Base-by-base conservation (phyloP, 2,797 vertebrate genomes). In the Falco concolor region DNA sequence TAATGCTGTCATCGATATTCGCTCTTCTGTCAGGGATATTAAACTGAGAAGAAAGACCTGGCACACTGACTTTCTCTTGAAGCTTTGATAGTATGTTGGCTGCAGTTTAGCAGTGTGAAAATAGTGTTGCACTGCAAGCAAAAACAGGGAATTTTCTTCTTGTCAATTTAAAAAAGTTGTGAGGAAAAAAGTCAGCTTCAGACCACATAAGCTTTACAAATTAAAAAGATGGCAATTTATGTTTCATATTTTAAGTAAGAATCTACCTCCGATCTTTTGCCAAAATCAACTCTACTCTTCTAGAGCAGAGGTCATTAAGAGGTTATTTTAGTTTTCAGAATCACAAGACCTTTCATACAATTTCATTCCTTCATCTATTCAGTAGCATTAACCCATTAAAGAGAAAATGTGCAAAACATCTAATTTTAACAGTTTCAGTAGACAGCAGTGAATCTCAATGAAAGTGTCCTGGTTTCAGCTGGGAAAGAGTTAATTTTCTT, bases 1-100 rank as follows among this genome's bases (percentile, higher is more conserved):
- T 90, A 93, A 78, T 96, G 74, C 70, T 96, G 92, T 94, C 95
- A 87, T 96, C 32, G 34, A 86, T 92, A 96, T 73, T 87, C 32
- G 3, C 36, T 89, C 49, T 95, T 47, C 77, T 96, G 87, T 74
- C 90, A 95, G 70, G 86, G 67, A 87, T 87, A 93, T 96, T 93
- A 74, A 86, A 73, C 92, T 77, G 80, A 84, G 89, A 95, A 91
- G 92, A 95, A 64, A 96, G 85, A 68, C 70, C 64, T 91, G 57
- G 78, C 89, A 64, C 64, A n/a, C 80, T 74, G 84, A 56, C 56
- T 89, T 90, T 47, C 44, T 88, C 92, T 90, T 93, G 87, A 94
- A 97, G 84, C 44, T 95, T 92, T 94, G 93, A 95, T 81, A 86
- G 81, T 49, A 75, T 52, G 30, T 89, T 96, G 94, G 90, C 78